Conservation (phyloP, 2,113 vertebrate genomes). For the Sylvietta virens region DNA sequence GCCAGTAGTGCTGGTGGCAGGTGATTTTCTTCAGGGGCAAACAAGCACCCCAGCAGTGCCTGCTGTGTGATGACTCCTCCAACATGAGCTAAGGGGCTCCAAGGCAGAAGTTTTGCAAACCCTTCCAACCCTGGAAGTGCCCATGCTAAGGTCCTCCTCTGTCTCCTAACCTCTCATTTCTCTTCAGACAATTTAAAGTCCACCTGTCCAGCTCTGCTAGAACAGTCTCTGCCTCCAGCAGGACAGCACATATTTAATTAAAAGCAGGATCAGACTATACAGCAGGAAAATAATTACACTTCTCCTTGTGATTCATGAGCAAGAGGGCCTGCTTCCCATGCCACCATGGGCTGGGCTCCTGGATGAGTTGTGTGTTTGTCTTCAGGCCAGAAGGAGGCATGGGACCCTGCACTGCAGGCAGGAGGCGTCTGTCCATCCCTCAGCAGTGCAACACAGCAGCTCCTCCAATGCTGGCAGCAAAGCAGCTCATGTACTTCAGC, state of each 20-base stretch:
- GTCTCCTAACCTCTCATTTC: background rate
- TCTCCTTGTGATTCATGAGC: background rate
- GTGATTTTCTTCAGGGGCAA: background rate
- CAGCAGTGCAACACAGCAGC: background rate
- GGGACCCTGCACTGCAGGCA: background rate
- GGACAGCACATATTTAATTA: background rate
- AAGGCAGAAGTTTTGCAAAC: background rate
- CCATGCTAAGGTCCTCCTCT: background rate
- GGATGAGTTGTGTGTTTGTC: background rate
- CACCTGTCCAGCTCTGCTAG: background rate
- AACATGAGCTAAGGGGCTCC: background rate
- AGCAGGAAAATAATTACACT: background rate
- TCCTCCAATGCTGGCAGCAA: background rate
- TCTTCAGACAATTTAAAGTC: background rate
- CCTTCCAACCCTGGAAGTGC: background rate
- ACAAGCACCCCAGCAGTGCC: background rate
- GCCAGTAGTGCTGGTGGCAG: background rate
- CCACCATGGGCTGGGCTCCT: background rate
- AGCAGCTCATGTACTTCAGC: background rate
- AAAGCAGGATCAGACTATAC: background rate
- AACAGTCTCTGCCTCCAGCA: background rate
- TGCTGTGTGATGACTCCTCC: background rate
- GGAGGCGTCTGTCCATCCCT: background rate
- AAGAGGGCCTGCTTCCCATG: background rate
- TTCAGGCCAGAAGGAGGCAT: accelerated